Percentiles rank a stretch among this genome's conserved stretches.
These are phyloP conservation scores for Acrobasis repandana DNA, from an alignment of 2,888 invertebrate species.

Conservation along the genomic window DNA sequence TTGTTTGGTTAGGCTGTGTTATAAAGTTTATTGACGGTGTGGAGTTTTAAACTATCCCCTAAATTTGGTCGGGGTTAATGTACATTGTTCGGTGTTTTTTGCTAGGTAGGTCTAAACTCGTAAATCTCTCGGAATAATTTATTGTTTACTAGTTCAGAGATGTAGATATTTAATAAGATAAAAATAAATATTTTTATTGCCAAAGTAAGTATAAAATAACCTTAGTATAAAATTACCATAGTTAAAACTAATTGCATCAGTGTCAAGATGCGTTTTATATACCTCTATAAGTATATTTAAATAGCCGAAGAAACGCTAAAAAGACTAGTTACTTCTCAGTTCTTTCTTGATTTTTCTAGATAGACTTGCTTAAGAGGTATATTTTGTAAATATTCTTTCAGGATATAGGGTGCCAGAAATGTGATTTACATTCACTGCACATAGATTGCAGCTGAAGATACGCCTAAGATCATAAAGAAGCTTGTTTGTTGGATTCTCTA, in stretches of 20 bases:
- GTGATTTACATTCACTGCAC: background rate
- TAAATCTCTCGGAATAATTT: background rate
- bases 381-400: background rate
- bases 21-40: conserved; percentile 58
- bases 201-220: too few species aligned
- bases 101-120: background rate
- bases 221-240: too few species aligned
- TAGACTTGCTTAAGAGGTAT: background rate
- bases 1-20: conserved; percentile 58
- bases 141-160: background rate
- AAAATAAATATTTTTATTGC: too few species aligned
- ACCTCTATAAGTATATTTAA: too few species aligned
- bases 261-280: too few species aligned
- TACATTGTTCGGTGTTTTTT: background rate
- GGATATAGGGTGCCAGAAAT: background rate
- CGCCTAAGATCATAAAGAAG: background rate
- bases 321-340: too few species aligned
- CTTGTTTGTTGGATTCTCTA: too few species aligned
- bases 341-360: too few species aligned
- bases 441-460: background rate
- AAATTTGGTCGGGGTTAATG: conserved; percentile 31
- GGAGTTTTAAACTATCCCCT: conserved; percentile 45
- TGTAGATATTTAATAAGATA: background rate
- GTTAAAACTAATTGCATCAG: too few species aligned
- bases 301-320: too few species aligned